Evolutionary conservation across 2,113 vertebrate genomes (phyloP), one percentile per base, ranked within the genome.

Genomic region (Rhadina sibilatrix): DNA sequence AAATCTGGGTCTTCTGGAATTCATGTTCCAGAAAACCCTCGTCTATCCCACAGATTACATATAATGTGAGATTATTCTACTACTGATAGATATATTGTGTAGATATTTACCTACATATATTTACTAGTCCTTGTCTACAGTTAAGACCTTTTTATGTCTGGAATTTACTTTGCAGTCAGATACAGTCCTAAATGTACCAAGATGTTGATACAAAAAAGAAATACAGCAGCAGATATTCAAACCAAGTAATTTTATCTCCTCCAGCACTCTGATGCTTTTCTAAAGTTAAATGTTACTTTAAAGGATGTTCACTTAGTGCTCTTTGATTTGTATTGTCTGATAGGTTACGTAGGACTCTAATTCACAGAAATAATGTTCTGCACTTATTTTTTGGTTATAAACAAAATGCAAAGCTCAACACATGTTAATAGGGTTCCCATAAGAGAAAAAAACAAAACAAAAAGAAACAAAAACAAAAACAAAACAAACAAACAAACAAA

Each of bases 371-470:
- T 78, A 71, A 47, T 46, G 12, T 70, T 6, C 25, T 56, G 38
- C 11, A 70, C 3, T 81, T 82, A 18, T 54, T 70, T 80, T 59
- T 72, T 74, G 5, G 12, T 80, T 54, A 63, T 40, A 78, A 86
- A 75, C 13, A 90, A 78, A 89, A 75, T 57, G 54, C 61, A 83
- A 91, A 93, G 44, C 27, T 56, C 60, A 92, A 81, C 35, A 70
- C 4, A 46, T 46, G 66, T 40, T 91, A 83, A 75, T 63, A 11
- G 27, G 23, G 70, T 4, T 95, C 89, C 90, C 87, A 76, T 25
- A 87, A 91, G 95, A 72, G 61, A 31, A 85, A 89, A 91, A 91
- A 83, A 68, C 0, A n/a, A n/a, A n/a, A n/a, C n/a, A n/a, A 38
- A 38, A 38, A 38, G 10, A 38, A 38, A 38, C 37, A n/a, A n/a